A percentile compares a stretch with the other conserved stretches of the same genome.
Evolutionary conservation across 2,113 vertebrate genomes (phyloP).

Genomic region (Columbina picui): DNA sequence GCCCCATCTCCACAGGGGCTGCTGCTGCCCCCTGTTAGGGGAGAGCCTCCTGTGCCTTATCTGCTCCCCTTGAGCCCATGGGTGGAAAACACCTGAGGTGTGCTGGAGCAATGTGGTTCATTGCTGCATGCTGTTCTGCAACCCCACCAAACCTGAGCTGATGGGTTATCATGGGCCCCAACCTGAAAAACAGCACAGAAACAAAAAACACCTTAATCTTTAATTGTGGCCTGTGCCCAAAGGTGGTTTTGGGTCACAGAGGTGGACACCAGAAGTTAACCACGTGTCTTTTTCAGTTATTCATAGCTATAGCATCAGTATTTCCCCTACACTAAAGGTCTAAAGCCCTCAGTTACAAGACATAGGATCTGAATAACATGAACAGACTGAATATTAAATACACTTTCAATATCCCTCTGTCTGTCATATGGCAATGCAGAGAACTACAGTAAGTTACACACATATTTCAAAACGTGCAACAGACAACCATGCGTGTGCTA

Average conservation of each 20-base stretch:
- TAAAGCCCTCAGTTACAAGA: not conserved
- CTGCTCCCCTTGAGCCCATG: accelerated
- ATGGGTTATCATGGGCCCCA: accelerated
- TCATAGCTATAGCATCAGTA: not conserved
- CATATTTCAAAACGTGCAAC: not conserved
- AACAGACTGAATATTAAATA: not conserved
- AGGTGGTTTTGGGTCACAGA: not conserved
- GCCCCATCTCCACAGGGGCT: not conserved
- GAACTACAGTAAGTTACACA: not conserved
- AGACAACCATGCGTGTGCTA: not conserved
- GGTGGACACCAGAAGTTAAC: not conserved
- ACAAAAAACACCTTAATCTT: not conserved
- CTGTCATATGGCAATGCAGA: not conserved
- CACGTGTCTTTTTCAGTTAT: not conserved
- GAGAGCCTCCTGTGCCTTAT: not conserved
- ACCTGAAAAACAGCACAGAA: not conserved
- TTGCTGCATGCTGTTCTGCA: not conserved
- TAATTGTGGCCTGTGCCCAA: not conserved
- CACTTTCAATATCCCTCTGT: not conserved
- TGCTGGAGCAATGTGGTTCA: accelerated
- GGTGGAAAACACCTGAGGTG: not conserved
- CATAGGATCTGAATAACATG: not conserved
- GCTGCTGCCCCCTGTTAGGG: not conserved
- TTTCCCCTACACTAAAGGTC: not conserved
- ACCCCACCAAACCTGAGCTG: accelerated